Conservation (phyloP, 1,140 invertebrate genomes). For the Aphidius ervi region DNA sequence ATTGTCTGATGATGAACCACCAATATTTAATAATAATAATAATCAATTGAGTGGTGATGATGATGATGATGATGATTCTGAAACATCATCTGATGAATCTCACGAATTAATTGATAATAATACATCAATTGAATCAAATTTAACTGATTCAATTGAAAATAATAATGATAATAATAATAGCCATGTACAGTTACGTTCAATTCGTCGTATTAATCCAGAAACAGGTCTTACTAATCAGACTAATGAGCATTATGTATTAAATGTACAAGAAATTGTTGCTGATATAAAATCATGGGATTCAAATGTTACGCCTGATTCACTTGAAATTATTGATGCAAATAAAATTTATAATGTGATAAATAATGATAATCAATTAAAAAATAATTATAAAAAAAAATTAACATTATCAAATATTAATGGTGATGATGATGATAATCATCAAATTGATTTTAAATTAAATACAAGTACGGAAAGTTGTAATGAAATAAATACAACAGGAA, state of each 20-base stretch:
- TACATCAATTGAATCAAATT: constrained; percentile 22
- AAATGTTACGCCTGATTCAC: constrained; percentile 43
- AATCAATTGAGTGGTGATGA: constrained; percentile 2
- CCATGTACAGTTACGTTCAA: constrained; percentile 43
- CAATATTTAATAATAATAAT: constrained; percentile 28
- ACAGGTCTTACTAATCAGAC: neutral
- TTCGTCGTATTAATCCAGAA: constrained; percentile 43
- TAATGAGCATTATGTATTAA: neutral
- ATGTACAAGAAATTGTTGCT: neutral
- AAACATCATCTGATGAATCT: constrained; percentile 1
- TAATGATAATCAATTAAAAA: constrained; percentile 1
- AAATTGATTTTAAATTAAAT: constrained; percentile 12
- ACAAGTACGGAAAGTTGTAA: constrained; percentile 32
- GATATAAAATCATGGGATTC: constrained; percentile 23
- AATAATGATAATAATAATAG: constrained; percentile 26
- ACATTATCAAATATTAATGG: constrained; percentile 5
- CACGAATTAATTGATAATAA: constrained; percentile 19
- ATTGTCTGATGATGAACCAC: constrained; percentile 34
- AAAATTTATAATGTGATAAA: neutral
- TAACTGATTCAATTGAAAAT: constrained; percentile 39
- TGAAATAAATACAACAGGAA: constrained; percentile 40
- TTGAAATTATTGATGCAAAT: constrained; percentile 31
- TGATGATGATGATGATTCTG: neutral
- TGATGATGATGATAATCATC: neutral
- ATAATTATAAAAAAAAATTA: neutral